Percentiles rank a stretch among this genome's conserved stretches.
These are phyloP conservation scores for Remorina albescens DNA, from an alignment of 2,797 vertebrate species.

Conservation along the genomic window DNA sequence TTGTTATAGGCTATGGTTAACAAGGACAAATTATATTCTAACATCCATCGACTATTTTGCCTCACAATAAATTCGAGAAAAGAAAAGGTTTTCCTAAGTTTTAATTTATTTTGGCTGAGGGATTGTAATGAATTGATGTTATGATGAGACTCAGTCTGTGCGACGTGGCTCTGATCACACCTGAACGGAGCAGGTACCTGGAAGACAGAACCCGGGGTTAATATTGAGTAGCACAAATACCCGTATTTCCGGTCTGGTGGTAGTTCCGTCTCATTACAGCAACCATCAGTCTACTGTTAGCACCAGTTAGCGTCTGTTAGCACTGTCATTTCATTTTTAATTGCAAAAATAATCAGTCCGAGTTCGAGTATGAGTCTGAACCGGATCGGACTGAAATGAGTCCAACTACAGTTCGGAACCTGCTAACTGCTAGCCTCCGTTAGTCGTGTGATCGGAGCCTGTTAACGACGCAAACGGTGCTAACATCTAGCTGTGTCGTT, in stretches of 20 bases:
- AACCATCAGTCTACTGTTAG: conserved; percentile 17
- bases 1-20: no score
- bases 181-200: background rate
- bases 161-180: no score
- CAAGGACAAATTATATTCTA: no score
- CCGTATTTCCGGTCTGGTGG: conserved; percentile 45
- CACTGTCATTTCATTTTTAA: background rate
- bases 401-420: background rate
- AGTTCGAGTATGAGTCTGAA: background rate
- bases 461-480: conserved; percentile 21
- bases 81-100: no score
- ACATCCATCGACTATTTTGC: no score
- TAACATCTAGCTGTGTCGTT: conserved; percentile 22
- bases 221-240: background rate
- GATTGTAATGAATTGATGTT: no score
- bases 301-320: background rate
- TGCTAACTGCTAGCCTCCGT: background rate
- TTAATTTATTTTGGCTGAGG: no score
- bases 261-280: conserved; percentile 34
- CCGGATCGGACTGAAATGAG: background rate
- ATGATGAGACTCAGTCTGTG: no score
- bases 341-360: background rate
- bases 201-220: background rate
- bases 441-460: no score
- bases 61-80: no score